These are phyloP conservation scores for Xyliphius kryptos DNA, from an alignment of 2,113 vertebrate genomes.

Conservation along the genomic window DNA sequence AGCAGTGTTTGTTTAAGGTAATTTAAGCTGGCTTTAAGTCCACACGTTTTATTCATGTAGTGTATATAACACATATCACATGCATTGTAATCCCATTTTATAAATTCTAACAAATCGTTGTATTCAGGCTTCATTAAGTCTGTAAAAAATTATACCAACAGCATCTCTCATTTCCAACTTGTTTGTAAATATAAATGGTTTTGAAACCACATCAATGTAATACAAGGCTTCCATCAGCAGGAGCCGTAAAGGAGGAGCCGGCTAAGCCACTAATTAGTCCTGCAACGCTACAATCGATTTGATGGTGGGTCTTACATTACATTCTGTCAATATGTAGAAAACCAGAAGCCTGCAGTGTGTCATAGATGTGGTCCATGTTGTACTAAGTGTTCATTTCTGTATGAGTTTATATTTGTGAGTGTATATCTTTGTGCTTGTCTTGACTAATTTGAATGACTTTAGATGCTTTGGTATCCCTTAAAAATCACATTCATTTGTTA, in stretches of 20 bases:
- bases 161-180: constrained; percentile 5
- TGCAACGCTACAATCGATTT: constrained; percentile 48
- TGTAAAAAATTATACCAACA: not conserved
- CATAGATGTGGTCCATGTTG: constrained; percentile 38
- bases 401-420: too few relatives aligned
- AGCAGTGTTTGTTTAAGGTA: too few relatives aligned
- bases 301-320: constrained; percentile 52
- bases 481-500: too few relatives aligned
- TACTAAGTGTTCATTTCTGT: not conserved
- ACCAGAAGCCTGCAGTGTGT: constrained; percentile 38
- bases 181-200: constrained; percentile 32
- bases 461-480: too few relatives aligned
- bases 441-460: too few relatives aligned
- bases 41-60: too few relatives aligned
- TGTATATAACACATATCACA: too few relatives aligned
- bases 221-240: constrained; percentile 33
- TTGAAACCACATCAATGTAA: constrained; percentile 31
- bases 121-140: too few relatives aligned
- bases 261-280: constrained; percentile 49
- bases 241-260: constrained; percentile 19
- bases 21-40: too few relatives aligned
- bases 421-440: too few relatives aligned
- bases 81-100: too few relatives aligned
- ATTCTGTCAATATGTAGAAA: constrained; percentile 48
- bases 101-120: too few relatives aligned